A percentile compares a stretch with the other conserved stretches of the same genome.
Evolutionary conservation across 2,113 vertebrate species (phyloP).

Genomic region (Gymnarchus niloticus): DNA sequence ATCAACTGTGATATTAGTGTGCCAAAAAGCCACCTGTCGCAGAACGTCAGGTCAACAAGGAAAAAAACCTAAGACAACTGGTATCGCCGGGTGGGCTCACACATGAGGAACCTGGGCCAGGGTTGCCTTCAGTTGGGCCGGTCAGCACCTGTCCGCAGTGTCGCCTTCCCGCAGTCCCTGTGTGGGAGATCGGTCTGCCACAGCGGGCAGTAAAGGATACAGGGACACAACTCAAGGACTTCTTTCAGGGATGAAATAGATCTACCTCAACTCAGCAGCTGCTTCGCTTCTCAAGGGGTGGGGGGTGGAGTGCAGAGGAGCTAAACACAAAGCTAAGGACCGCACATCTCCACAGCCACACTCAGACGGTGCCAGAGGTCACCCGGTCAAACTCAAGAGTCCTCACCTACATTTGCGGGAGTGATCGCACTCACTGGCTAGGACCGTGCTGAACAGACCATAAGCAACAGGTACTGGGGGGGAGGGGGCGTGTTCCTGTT

Average conservation of each 20-base stretch:
- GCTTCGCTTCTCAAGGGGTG: slow-evolving; percentile 38
- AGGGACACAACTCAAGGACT: slow-evolving; percentile 58
- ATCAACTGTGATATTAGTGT: not conserved
- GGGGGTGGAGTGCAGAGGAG: slow-evolving; percentile 31
- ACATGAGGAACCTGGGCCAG: not conserved
- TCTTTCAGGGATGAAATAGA: slow-evolving; percentile 65
- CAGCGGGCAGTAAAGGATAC: slow-evolving; percentile 63
- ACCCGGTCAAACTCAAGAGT: slow-evolving; percentile 8
- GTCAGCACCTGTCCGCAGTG: slow-evolving; percentile 53
- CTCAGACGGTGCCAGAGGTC: not conserved
- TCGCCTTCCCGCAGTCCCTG: slow-evolving; percentile 48
- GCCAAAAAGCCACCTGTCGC: not conserved
- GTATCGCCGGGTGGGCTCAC: not conserved
- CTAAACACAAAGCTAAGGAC: not conserved
- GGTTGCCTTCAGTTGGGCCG: slow-evolving; percentile 38
- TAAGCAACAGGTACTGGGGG: not conserved
- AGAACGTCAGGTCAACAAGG: not conserved
- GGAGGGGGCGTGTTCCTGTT: not conserved
- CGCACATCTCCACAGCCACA: not conserved
- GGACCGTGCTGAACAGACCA: not conserved
- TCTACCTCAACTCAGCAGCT: slow-evolving; percentile 53
- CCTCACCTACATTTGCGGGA: not conserved
- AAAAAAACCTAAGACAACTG: not conserved
- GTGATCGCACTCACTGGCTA: not conserved
- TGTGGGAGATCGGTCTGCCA: slow-evolving; percentile 57